These are phyloP conservation scores for Drosophila helvetica DNA, from an alignment of 2,888 invertebrate genomes.

Conservation along the genomic window DNA sequence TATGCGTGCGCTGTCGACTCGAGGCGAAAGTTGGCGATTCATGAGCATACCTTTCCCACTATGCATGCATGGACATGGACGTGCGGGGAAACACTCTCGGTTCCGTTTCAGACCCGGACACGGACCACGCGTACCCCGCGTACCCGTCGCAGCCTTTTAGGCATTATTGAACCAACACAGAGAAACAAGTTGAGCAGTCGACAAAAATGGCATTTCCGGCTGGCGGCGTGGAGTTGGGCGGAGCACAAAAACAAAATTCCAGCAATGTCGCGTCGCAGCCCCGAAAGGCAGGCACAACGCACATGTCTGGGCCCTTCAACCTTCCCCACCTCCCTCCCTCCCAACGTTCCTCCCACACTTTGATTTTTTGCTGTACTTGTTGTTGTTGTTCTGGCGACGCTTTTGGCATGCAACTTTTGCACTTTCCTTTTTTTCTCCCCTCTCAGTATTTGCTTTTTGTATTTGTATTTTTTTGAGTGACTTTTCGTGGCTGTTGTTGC, in stretches of 20 bases:
- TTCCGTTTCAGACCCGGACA: background rate
- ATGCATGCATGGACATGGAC: background rate
- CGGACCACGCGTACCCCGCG: background rate
- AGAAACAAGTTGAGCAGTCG: slow-evolving; percentile 28
- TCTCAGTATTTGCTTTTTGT: slow-evolving; percentile 4
- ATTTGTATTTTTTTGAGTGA: slow-evolving; percentile 20
- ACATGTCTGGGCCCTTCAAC: slow-evolving; percentile 16
- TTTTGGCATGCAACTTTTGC: slow-evolving; percentile 60
- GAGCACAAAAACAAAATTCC: slow-evolving; percentile 56
- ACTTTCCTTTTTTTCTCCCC: slow-evolving; percentile 48
- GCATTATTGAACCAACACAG: slow-evolving; percentile 56
- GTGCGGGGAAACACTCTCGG: slow-evolving; percentile 3
- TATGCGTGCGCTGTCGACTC: slow-evolving; percentile 33
- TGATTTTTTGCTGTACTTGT: slow-evolving; percentile 21
- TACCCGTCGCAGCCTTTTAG: background rate
- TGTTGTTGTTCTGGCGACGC: slow-evolving; percentile 45
- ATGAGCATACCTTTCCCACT: slow-evolving; percentile 24
- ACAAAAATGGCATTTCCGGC: slow-evolving; percentile 73
- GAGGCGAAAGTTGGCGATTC: slow-evolving; percentile 60
- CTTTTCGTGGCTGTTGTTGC: slow-evolving; percentile 40
- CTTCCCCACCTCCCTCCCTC: background rate
- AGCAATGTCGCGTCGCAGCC: slow-evolving; percentile 59
- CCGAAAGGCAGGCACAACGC: slow-evolving; percentile 32
- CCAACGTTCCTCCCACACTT: slow-evolving; percentile 5
- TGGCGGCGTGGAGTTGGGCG: slow-evolving; percentile 20